These are phyloP conservation scores for Diarsia dahlii DNA, from an alignment of 2,888 invertebrate species.

Conservation along the genomic window DNA sequence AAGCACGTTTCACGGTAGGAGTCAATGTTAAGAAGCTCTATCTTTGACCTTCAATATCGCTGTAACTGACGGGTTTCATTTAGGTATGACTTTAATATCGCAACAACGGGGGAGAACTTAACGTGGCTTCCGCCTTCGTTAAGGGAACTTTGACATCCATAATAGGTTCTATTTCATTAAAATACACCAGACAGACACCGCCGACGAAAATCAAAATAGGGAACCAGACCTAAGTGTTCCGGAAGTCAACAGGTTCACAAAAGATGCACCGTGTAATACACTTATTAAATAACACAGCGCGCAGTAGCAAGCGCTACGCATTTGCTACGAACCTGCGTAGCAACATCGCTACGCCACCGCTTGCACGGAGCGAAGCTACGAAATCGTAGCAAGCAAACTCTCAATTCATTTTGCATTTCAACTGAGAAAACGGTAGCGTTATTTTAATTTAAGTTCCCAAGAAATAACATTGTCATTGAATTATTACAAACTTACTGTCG, in stretches of 20 bases:
- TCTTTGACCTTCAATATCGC: too few relatives aligned
- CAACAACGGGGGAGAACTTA: too few relatives aligned
- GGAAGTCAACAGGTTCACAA: neutral
- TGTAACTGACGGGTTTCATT: too few relatives aligned
- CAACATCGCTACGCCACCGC: neutral
- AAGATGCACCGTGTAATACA: neutral
- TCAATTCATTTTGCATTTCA: neutral
- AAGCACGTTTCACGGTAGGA: too few relatives aligned
- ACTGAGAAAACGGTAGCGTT: neutral
- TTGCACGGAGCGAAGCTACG: conserved; percentile 15
- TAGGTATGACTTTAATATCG: too few relatives aligned
- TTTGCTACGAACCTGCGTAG: conserved; percentile 48
- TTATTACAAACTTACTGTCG: neutral
- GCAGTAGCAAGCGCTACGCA: conserved; percentile 27
- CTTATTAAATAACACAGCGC: neutral
- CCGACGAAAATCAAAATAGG: too few relatives aligned
- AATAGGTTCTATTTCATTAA: too few relatives aligned
- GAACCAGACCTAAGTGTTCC: too few relatives aligned
- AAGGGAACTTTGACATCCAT: too few relatives aligned
- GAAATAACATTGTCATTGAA: conserved; percentile 10
- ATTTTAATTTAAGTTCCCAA: neutral
- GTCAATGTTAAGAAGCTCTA: too few relatives aligned
- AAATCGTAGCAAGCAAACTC: conserved; percentile 1
- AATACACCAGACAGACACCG: too few relatives aligned
- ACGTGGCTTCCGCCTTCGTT: too few relatives aligned